phyloP scores from a whole-genome alignment of 1,140 invertebrate species.

The Neocloeon triangulifer region DNA sequence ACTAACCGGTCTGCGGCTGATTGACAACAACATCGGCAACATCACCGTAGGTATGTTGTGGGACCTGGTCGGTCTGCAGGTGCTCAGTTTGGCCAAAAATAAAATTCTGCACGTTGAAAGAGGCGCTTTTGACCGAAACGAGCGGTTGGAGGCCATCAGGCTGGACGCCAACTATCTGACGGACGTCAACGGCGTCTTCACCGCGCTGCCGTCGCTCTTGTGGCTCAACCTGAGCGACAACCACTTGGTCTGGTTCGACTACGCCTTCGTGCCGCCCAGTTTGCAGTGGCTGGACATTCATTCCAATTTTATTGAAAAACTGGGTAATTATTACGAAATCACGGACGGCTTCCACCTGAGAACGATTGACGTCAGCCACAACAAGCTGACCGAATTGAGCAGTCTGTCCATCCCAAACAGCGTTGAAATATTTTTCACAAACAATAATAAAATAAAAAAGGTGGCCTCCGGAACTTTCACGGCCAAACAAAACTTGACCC shows the following conservation, averaged over 20 bases:
- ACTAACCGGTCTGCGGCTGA: constrained; percentile 52
- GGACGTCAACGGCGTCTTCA: constrained; percentile 69
- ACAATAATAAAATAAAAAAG: constrained; percentile 63
- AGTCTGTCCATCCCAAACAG: constrained; percentile 68
- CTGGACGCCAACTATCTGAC: constrained; percentile 68
- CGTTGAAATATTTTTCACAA: constrained; percentile 68
- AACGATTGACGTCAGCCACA: constrained; percentile 69
- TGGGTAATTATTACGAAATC: constrained; percentile 68
- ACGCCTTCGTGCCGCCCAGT: constrained; percentile 64
- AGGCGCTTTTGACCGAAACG: constrained; percentile 57
- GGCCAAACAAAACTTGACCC: constrained; percentile 57
- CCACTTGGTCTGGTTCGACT: constrained; percentile 66
- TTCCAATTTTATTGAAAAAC: constrained; percentile 61
- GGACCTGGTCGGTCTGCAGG: constrained; percentile 59
- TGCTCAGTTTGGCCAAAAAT: constrained; percentile 68
- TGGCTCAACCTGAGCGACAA: constrained; percentile 81
- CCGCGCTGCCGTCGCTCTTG: constrained; percentile 49
- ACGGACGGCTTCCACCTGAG: constrained; percentile 48
- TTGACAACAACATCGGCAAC: constrained; percentile 71
- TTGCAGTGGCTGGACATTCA: constrained; percentile 79
- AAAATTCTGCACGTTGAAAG: constrained; percentile 62
- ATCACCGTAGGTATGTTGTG: constrained; percentile 57
- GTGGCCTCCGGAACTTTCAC: constrained; percentile 66
- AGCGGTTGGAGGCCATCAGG: constrained; percentile 55
- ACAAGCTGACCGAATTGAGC: constrained; percentile 54